Conservation (phyloP, 2,113 vertebrate species). For the Tragelaphus scriptus region DNA sequence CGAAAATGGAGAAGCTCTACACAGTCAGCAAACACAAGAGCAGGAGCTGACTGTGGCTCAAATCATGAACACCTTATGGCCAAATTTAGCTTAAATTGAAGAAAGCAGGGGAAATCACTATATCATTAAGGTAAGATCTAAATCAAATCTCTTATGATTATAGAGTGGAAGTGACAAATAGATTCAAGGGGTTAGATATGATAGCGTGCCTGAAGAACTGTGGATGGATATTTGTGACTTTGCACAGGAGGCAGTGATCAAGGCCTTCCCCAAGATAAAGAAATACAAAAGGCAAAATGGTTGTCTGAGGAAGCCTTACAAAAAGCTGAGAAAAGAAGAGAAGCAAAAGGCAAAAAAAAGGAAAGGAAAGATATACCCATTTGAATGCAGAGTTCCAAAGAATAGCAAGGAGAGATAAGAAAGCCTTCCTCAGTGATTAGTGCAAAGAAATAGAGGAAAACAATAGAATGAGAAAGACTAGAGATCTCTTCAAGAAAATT, state of each 20-base stretch:
- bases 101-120: background rate
- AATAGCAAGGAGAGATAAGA: background rate
- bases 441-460: background rate
- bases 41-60: background rate
- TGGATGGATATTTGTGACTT: rapidly evolving
- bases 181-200: background rate
- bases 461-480: background rate
- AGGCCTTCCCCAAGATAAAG: background rate
- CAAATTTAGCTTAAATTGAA: background rate
- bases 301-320: background rate
- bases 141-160: background rate
- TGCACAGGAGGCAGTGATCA: background rate
- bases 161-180: background rate
- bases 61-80: background rate
- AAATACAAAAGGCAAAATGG: background rate
- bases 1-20: background rate
- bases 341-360: background rate
- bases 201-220: background rate
- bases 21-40: background rate
- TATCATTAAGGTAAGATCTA: background rate
- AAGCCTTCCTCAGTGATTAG: background rate
- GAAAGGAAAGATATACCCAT: background rate
- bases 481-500: background rate
- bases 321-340: background rate
- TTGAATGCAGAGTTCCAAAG: background rate